Evolutionary conservation across 2,113 vertebrate species (phyloP), one percentile per base, ranked within the genome.

Genomic region (Scortum barcoo): DNA sequence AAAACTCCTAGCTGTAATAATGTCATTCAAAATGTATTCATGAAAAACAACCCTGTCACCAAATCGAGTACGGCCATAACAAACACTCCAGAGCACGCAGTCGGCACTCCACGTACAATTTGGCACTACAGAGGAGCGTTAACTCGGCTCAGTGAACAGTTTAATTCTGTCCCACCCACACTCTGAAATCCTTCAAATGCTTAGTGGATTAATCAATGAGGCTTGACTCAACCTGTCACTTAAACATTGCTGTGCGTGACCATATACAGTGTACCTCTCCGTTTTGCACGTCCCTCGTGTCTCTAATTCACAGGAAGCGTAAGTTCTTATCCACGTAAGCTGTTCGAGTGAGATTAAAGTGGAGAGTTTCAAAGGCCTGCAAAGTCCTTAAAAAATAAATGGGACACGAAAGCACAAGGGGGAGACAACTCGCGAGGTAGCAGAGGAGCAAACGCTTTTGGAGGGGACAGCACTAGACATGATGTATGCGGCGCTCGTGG

Each of bases 201-300:
- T 89, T 72, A 61, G 80, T 89, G 75, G 89, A 88, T 89, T 90
- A 65, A 92, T 91, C 90, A 93, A 91, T 88, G 87, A 88, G 82
- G 81, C 83, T 68, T 72, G 69, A 88, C 74, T 78, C 70, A 74
- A 70, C 69, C 60, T 69, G 79, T 89, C 84, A 78, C 76, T 67
- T 72, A 28, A 44, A 66, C 81, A 76, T 51, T 24, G 42, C 36
- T 38, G 13, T 60, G 36, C 24, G 71, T 68, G 57, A 60, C n/a
- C n/a, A n/a, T n/a, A n/a, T n/a, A 68, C 72, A 72, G 53, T 60
- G 85, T 53, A 62, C 78, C 63, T 83, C 33, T 81, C 53, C 26
- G 30, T 44, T 14, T 7, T 42, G 2, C 61, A 9, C 20, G 10
- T 40, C 58, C 26, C 1, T n/a, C 3, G 6, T 36, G 20, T 54